Evolutionary conservation across 2,797 vertebrate genomes (phyloP).

Genomic region (Nannoperca australis): DNA sequence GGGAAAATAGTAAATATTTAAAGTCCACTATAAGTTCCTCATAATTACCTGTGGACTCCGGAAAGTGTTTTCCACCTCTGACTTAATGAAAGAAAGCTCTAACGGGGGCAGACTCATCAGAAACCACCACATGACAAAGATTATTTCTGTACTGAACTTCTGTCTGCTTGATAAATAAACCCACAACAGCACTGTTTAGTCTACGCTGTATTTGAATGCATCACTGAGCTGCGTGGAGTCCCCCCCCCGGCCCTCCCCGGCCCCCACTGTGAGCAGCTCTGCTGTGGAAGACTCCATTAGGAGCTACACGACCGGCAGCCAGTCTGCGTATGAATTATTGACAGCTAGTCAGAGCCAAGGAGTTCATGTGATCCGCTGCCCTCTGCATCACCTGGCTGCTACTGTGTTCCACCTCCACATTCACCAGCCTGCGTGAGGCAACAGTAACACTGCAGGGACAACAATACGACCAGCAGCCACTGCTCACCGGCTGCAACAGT

Average conservation of each 20-base stretch:
- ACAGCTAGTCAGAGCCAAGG: conserved; percentile 56
- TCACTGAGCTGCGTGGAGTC: not conserved
- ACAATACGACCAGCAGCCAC: not conserved
- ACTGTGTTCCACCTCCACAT: conserved; percentile 41
- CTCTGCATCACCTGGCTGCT: conserved; percentile 66
- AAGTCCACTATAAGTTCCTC: too few relatives aligned
- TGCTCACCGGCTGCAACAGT: not conserved
- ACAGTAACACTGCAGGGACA: conserved; percentile 11
- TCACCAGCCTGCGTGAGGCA: conserved; percentile 24
- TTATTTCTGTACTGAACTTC: not conserved
- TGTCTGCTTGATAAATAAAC: too few relatives aligned
- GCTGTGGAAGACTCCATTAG: conserved; percentile 25
- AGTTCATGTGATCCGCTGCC: conserved; percentile 71
- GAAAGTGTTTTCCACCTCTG: too few relatives aligned
- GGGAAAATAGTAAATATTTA: not conserved
- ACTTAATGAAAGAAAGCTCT: not conserved
- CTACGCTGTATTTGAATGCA: not conserved
- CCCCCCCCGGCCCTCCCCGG: conserved; percentile 26
- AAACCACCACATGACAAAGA: not conserved
- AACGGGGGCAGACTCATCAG: not conserved
- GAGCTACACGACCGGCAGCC: conserved; percentile 31
- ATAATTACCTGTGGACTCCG: too few relatives aligned
- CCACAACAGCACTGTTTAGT: too few relatives aligned
- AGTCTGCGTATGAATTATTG: conserved; percentile 73
- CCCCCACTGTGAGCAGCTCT: conserved; percentile 16